Conservation (phyloP, 2,797 vertebrate genomes). For the Serranus cabrilla region DNA sequence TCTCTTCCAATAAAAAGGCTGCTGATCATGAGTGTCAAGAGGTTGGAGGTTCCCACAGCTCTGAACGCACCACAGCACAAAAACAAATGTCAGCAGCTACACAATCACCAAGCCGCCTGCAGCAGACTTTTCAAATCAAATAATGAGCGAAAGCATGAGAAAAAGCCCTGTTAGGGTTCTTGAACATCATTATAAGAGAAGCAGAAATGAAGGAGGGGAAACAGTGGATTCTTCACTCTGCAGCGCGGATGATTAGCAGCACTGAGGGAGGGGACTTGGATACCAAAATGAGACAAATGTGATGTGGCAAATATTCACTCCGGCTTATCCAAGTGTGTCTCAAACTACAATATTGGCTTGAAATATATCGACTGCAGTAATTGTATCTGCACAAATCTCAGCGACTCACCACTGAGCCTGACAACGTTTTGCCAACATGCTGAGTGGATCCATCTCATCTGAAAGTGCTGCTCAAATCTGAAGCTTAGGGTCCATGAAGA, state of each 20-base stretch:
- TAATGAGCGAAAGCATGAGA: conserved; percentile 30
- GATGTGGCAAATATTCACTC: conserved; percentile 23
- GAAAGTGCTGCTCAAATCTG: background rate
- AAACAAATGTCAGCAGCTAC: conserved; percentile 60
- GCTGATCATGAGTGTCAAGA: conserved; percentile 54
- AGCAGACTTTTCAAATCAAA: conserved; percentile 59
- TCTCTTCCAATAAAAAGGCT: conserved; percentile 34
- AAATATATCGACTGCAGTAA: background rate
- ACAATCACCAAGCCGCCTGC: conserved; percentile 46
- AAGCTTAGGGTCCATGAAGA: background rate
- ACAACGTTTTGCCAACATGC: background rate
- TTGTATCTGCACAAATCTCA: background rate
- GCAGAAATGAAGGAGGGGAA: conserved; percentile 19
- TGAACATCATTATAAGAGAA: conserved; percentile 49
- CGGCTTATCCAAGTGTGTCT: background rate
- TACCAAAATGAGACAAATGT: conserved; percentile 26
- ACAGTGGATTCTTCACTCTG: conserved; percentile 12
- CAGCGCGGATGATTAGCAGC: conserved; percentile 24
- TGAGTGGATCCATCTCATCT: background rate
- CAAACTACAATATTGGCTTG: background rate
- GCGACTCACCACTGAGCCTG: background rate
- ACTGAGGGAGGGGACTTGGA: conserved; percentile 1
- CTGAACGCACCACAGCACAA: conserved; percentile 56
- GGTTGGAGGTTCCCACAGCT: conserved; percentile 47
- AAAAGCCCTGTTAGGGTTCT: conserved; percentile 15